Conservation (phyloP, 2,888 invertebrate species). For the Eilema caniola region DNA sequence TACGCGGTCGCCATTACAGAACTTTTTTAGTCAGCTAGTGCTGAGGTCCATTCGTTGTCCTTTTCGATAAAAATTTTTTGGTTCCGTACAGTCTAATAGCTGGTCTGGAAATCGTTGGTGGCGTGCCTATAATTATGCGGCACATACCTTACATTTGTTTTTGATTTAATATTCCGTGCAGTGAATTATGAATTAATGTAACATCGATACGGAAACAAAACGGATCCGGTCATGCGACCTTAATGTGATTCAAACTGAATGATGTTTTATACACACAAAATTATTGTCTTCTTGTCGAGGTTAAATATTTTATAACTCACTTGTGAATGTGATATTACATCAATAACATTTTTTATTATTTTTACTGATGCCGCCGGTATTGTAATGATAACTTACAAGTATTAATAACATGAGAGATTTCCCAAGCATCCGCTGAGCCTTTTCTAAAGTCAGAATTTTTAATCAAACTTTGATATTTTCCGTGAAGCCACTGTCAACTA, state of each 20-base stretch:
- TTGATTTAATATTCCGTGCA: neutral
- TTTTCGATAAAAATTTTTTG: too few relatives aligned
- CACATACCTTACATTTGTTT: neutral
- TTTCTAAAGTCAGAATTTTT: too few relatives aligned
- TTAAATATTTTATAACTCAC: slow-evolving; percentile 13
- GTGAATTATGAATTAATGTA: neutral
- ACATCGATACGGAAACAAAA: neutral
- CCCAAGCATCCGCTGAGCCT: too few relatives aligned
- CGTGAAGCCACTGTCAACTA: too few relatives aligned
- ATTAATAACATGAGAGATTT: neutral
- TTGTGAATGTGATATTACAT: neutral
- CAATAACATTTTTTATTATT: slow-evolving; percentile 8
- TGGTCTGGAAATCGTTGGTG: neutral
- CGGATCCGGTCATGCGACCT: neutral
- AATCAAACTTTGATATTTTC: too few relatives aligned
- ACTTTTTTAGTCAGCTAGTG: too few relatives aligned
- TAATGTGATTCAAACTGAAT: slow-evolving; percentile 2
- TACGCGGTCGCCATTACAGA: too few relatives aligned
- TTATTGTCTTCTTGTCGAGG: slow-evolving; percentile 2
- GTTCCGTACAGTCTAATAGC: too few relatives aligned
- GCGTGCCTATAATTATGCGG: neutral
- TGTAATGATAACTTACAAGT: neutral
- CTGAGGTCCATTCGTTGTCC: too few relatives aligned
- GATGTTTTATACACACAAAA: slow-evolving; percentile 9
- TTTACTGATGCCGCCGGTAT: neutral